Base-by-base conservation (phyloP, 2,797 vertebrate species). In the Lepus townsendii region DNA sequence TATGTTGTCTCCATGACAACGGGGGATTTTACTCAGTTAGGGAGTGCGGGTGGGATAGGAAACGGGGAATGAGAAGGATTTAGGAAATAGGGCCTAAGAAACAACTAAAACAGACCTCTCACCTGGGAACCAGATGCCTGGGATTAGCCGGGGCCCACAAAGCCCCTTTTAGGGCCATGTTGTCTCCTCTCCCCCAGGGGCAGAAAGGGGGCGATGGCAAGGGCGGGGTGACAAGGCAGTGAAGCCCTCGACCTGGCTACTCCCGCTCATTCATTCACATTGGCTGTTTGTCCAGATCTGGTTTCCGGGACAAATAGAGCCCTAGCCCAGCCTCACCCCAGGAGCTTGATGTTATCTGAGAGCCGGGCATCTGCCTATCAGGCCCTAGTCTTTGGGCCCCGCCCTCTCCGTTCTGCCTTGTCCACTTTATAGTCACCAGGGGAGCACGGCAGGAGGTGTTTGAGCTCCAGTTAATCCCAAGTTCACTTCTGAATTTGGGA, bases 1-100 rank as follows among this genome's bases (percentile, higher is more conserved):
- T 93, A 38, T 52, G 80, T 50, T 14, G 96, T 98, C 97, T 97
- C 98, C 98, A 98, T 98, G 97, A 93, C 97, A 97, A 97, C 97
- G 73, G 75, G 91, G 92, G 96, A 97, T 97, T 57, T 97, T 97
- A 96, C 94, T 98, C 97, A 94, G 96, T 97, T 96, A 94, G 95
- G 95, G 82, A 76, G 97, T 19, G 19, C 94, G 80, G 86, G 95
- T 95, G 94, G 91, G 92, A 84, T 88, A 92, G 95, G 93, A 95
- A 94, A 92, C 47, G 42, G 60, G 76, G 75, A 90, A 94, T 75
- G 78, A 94, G 77, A 80, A 82, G 77, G 87, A 95, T 84, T 96
- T 93, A 54, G 83, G 88, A 86, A 93, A 86, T 73, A 68, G 79
- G 52, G n/a, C 66, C 86, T 88, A 65, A 91, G 93, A 75, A 95